Conservation (phyloP, 2,797 vertebrate species). For the Botia kubotai region DNA sequence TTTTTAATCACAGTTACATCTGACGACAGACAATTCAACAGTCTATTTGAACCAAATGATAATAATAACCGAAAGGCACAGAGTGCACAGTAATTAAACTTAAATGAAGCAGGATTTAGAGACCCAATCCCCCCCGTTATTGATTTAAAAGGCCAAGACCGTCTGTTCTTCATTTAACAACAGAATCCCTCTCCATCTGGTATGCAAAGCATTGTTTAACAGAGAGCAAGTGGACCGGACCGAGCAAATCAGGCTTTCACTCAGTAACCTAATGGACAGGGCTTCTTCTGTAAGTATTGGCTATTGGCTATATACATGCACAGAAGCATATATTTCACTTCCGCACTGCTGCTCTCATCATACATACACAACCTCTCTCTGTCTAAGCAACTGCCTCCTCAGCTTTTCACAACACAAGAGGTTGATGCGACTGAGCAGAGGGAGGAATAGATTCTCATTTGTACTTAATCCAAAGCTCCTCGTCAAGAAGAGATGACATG, state of each 20-base stretch:
- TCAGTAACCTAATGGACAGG: constrained; percentile 66
- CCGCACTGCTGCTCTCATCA: constrained; percentile 69
- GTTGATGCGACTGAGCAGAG: constrained; percentile 31
- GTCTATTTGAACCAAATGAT: constrained; percentile 23
- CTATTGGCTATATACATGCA: constrained; percentile 23
- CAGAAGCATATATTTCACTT: constrained; percentile 42
- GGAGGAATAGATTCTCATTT: constrained; percentile 70
- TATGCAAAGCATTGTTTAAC: constrained; percentile 28
- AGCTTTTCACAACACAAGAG: constrained; percentile 31
- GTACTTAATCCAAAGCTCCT: constrained; percentile 73
- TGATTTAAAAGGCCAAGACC: constrained; percentile 71
- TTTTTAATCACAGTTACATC: constrained; percentile 40
- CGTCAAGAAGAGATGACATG: constrained; percentile 61
- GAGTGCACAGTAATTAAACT: constrained; percentile 60
- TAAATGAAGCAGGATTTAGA: constrained; percentile 73
- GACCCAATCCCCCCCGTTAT: constrained; percentile 72
- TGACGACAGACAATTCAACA: constrained; percentile 56
- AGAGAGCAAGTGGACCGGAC: constrained; percentile 3
- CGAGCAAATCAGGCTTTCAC: constrained; percentile 34
- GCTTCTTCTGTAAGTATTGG: constrained; percentile 5
- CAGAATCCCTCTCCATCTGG: constrained; percentile 74
- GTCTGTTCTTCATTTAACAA: constrained; percentile 67
- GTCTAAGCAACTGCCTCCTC: constrained; percentile 44
- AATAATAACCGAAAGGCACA: constrained; percentile 39
- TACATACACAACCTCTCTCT: constrained; percentile 42